Conservation (phyloP, 37 sponge, comb jelly and placozoan genomes). For the Mnemiopsis leidyi region DNA sequence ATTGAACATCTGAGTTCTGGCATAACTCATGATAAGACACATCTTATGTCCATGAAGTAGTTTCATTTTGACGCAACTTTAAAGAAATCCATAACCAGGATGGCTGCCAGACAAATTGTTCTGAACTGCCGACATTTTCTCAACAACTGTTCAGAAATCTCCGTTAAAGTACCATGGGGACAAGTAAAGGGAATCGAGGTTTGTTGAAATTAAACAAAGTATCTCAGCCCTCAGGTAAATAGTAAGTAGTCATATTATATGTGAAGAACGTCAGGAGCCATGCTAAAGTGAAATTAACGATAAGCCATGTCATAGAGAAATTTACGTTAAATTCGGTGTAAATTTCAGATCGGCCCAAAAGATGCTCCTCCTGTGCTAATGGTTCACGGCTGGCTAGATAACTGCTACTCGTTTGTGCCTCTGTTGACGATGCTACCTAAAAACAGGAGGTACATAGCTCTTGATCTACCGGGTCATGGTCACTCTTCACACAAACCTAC, state of each 20-base stretch:
- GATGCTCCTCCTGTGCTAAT: background rate
- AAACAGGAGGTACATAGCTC: background rate
- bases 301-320: too few relatives aligned
- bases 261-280: too few relatives aligned
- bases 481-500: background rate
- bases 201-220: too few relatives aligned
- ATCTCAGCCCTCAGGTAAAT: too few relatives aligned
- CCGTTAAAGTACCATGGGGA: background rate
- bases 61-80: too few relatives aligned
- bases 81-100: too few relatives aligned
- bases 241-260: too few relatives aligned
- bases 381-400: slow-evolving; percentile 5
- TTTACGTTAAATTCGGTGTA: too few relatives aligned
- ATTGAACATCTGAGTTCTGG: too few relatives aligned
- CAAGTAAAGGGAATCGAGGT: slow-evolving; percentile 7
- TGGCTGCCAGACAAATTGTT: background rate
- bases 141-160: background rate
- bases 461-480: background rate
- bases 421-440: background rate
- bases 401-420: slow-evolving; percentile 13
- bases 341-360: background rate
- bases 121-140: background rate
- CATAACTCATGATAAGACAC: too few relatives aligned
- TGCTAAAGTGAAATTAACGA: too few relatives aligned
- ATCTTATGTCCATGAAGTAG: too few relatives aligned